Conservation (phyloP, 2,113 vertebrate species). For the Apodemus sylvaticus region DNA sequence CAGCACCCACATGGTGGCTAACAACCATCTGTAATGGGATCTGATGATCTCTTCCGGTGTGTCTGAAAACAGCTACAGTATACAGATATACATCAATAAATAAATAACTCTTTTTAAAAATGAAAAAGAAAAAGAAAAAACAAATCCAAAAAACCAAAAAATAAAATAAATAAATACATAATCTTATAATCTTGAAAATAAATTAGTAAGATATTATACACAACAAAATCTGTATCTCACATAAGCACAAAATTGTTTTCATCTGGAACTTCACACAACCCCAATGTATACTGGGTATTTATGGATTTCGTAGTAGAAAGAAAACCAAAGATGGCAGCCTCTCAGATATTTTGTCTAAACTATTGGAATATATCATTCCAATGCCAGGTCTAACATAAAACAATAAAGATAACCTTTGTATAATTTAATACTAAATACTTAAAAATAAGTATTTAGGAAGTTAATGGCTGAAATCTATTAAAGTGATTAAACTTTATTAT, state of each 20-base stretch:
- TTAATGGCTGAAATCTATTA: neutral
- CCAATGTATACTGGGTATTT: too few species aligned
- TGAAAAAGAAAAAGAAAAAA: too few species aligned
- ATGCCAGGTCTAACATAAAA: neutral
- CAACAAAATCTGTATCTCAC: neutral
- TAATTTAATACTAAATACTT: neutral
- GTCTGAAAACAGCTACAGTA: too few species aligned
- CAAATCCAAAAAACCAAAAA: too few species aligned
- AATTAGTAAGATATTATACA: neutral
- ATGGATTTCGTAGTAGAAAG: neutral
- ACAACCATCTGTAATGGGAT: too few species aligned
- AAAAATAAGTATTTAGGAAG: neutral
- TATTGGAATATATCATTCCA: neutral
- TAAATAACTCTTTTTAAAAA: too few species aligned
- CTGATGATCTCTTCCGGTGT: too few species aligned
- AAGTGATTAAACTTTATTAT: neutral
- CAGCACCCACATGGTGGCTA: too few species aligned
- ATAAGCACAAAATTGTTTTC: neutral
- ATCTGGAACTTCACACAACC: rapidly evolving
- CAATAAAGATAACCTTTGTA: neutral
- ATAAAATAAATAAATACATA: too few species aligned
- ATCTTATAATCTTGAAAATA: neutral
- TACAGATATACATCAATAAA: too few species aligned
- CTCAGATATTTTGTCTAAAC: neutral
- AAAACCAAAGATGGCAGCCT: neutral